Percentiles rank a stretch among this genome's conserved stretches.
Conservation (phyloP, 2,888 invertebrate genomes). For the Sabatieria punctata region DNA sequence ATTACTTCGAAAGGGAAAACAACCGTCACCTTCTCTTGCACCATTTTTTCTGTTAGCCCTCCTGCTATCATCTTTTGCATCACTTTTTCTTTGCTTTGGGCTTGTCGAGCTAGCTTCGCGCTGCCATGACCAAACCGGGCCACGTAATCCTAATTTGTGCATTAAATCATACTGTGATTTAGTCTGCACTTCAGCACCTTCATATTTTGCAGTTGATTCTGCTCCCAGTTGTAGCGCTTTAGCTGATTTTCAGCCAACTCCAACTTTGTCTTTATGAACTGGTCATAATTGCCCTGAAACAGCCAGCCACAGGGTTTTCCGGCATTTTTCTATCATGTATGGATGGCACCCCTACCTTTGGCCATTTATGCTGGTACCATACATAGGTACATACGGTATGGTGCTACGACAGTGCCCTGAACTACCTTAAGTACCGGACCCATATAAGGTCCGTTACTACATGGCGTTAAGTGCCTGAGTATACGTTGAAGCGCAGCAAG, state of each 20-base stretch:
- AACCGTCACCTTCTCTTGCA: constrained; percentile 52
- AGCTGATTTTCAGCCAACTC: constrained; percentile 93
- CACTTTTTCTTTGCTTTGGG: constrained; percentile 98
- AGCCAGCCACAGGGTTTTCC: no score
- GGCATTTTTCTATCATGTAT: no score
- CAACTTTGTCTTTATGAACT: constrained; percentile 75
- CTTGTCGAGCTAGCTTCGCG: constrained; percentile 91
- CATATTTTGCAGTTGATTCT: constrained; percentile 97
- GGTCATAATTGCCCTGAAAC: constrained; percentile 73
- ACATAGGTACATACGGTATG: no score
- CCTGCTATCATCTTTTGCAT: constrained; percentile 97
- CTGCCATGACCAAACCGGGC: constrained; percentile 98
- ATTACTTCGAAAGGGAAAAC: no score
- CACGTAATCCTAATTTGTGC: constrained; percentile 67
- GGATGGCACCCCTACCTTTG: no score
- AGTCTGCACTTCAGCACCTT: constrained; percentile 45
- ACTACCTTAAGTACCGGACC: no score
- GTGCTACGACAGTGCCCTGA: no score
- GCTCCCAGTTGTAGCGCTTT: constrained; percentile 99
- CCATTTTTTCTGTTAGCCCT: constrained; percentile 84
- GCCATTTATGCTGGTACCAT: no score
- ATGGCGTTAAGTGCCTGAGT: no score
- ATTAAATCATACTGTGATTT: neutral
- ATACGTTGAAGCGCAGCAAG: no score
- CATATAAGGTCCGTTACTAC: no score